phyloP scores from a whole-genome alignment of 2,888 invertebrate genomes.

The Scaptomyza parva region DNA sequence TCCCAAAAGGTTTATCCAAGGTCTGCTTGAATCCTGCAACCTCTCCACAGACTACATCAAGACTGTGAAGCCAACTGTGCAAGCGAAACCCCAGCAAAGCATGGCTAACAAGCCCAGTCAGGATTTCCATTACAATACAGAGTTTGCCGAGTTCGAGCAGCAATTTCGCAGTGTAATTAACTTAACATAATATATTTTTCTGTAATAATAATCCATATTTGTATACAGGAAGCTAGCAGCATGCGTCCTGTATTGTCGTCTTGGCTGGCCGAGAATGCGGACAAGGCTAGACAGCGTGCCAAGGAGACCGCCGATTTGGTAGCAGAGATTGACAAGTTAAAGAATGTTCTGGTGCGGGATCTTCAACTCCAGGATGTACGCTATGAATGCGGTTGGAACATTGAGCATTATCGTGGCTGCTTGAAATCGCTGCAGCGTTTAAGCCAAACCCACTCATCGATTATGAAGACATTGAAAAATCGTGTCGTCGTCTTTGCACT shows the following conservation, averaged over 20 bases:
- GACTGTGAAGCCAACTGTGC: slow-evolving; percentile 85
- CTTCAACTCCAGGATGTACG: slow-evolving; percentile 87
- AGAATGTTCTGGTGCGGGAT: slow-evolving; percentile 77
- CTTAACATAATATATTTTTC: neutral
- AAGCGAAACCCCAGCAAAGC: slow-evolving; percentile 26
- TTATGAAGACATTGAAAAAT: slow-evolving; percentile 89
- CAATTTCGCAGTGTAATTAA: slow-evolving; percentile 62
- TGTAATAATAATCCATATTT: neutral
- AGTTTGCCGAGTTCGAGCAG: slow-evolving; percentile 74
- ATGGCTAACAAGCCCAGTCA: slow-evolving; percentile 62
- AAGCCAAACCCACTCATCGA: slow-evolving; percentile 90
- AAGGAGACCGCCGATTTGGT: slow-evolving; percentile 88
- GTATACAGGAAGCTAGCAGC: slow-evolving; percentile 54
- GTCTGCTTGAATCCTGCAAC: slow-evolving; percentile 91
- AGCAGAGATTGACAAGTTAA: slow-evolving; percentile 89
- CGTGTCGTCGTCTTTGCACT: slow-evolving; percentile 93
- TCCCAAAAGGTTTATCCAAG: slow-evolving; percentile 89
- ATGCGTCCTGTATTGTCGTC: slow-evolving; percentile 73
- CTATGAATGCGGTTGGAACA: slow-evolving; percentile 95
- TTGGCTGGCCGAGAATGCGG: slow-evolving; percentile 91
- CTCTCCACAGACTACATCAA: slow-evolving; percentile 95
- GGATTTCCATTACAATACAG: slow-evolving; percentile 74
- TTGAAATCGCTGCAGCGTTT: slow-evolving; percentile 92
- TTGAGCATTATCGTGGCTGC: slow-evolving; percentile 95
- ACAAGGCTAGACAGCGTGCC: slow-evolving; percentile 88